Evolutionary conservation across 2,113 vertebrate species (phyloP), one percentile per base, ranked within the genome.

Genomic region (Etia nguti): DNA sequence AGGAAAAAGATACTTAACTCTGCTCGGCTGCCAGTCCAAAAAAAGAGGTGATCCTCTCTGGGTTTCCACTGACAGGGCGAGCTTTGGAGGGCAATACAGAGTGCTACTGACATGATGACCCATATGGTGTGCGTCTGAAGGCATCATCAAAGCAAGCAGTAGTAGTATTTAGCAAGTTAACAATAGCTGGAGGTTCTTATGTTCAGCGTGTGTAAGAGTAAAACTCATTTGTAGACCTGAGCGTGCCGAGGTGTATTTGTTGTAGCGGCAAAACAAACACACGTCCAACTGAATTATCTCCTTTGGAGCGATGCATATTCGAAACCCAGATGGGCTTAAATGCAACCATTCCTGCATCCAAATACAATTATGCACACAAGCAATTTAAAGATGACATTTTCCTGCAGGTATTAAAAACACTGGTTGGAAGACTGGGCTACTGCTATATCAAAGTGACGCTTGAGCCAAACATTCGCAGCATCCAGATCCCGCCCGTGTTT

Each of bases 11-110:
- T 55, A 60, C 80, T 82, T 54, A 81, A 88, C 79, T 90, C 56
- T 86, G 85, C 90, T 90, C 83, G 59, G 86, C 81, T 81, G 41
- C 75, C 85, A 62, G 80, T 83, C 89, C 86, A 91, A 91, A 89
- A 92, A 86, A 84, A 36, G 79, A 91, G 85, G 89, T 92, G 90
- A 91, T 93, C 85, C 90, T 88, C 46, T 88, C 79, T 84, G 81
- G 87, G 87, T 91, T 90, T 46, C 84, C 20, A 46, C 59, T 91
- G 87, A 86, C 13, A 31, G 87, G 87, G 84, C 83, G 48, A 85
- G 93, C 86, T 92, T 91, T 86, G 62, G 77, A 87, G 89, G 84
- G 70, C 88, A 65, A 4, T 3, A 65, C 10, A 10, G 55, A 73
- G 65, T 20, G 4, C 81, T 91, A 55, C 88, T 87, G 83, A 94